Conservation (phyloP, 2,797 vertebrate species). For the Myoxocephalus aenaeus region DNA sequence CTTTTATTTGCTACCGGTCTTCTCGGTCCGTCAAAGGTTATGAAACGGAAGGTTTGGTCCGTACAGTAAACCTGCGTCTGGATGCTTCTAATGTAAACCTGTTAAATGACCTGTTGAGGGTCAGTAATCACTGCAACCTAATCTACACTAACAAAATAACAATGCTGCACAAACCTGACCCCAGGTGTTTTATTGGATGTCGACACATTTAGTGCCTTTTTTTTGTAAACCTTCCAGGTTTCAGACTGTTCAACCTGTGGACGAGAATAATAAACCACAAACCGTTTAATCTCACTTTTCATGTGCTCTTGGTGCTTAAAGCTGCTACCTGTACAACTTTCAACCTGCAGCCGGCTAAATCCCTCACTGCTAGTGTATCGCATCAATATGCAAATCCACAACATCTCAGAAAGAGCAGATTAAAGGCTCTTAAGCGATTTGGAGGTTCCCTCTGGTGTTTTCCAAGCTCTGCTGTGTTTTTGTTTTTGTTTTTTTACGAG, state of each 20-base stretch:
- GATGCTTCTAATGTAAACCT: conserved; percentile 6
- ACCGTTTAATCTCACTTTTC: background rate
- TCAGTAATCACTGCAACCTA: background rate
- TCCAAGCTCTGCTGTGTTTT: background rate
- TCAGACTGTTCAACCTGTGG: conserved; percentile 5
- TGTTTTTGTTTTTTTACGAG: conserved; percentile 1
- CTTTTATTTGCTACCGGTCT: background rate
- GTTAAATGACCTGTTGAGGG: background rate
- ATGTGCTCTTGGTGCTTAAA: conserved; percentile 26
- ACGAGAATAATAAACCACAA: conserved; percentile 15
- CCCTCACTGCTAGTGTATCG: background rate
- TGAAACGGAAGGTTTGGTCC: conserved; percentile 13
- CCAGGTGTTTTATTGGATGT: conserved; percentile 48
- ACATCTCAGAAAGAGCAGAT: conserved; percentile 13
- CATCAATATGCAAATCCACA: background rate
- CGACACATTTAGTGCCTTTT: conserved; percentile 74
- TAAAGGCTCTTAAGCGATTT: background rate
- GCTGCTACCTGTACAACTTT: conserved; percentile 34
- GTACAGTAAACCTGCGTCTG: conserved; percentile 8
- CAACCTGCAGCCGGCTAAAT: conserved; percentile 5
- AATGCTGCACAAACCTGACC: background rate
- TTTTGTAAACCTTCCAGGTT: conserved; percentile 46
- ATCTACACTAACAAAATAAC: conserved; percentile 1
- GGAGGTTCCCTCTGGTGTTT: background rate
- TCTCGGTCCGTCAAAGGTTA: background rate